These are phyloP conservation scores for Drosophila antonietae DNA, from an alignment of 2,888 invertebrate genomes.

Conservation along the genomic window DNA sequence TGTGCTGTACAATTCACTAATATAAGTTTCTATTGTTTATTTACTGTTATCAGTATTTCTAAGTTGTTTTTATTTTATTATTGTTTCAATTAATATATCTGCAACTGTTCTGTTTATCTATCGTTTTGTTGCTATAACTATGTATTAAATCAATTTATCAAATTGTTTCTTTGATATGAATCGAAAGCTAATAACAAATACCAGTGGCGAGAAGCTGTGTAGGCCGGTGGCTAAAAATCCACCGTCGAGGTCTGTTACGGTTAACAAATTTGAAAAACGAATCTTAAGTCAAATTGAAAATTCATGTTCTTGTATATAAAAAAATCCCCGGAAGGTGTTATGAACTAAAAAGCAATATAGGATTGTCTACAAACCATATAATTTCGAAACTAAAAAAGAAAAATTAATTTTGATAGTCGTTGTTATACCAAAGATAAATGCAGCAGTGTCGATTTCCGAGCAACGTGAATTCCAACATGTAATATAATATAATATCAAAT, in stretches of 20 bases:
- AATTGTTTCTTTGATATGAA: background rate
- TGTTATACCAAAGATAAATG: conserved; percentile 17
- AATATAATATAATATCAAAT: background rate
- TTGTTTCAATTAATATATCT: conserved; percentile 29
- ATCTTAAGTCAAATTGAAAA: conserved; percentile 1
- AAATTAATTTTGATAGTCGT: background rate
- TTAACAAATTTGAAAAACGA: background rate
- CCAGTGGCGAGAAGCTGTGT: background rate
- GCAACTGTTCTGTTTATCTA: conserved; percentile 17
- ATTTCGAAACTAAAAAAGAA: background rate
- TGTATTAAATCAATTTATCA: background rate
- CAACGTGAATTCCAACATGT: background rate
- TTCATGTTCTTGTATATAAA: background rate
- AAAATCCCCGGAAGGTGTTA: no score
- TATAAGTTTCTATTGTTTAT: conserved; percentile 32
- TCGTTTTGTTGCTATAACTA: background rate
- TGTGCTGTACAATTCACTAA: conserved; percentile 80
- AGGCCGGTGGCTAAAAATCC: background rate
- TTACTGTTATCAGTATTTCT: conserved; percentile 22
- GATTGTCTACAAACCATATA: background rate
- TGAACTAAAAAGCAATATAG: background rate
- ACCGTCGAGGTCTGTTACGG: no score
- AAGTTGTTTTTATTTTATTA: conserved; percentile 25
- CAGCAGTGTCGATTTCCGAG: background rate
- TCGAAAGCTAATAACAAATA: background rate